phyloP scores from a whole-genome alignment of 2,888 invertebrate species.

The Sesia apiformis region DNA sequence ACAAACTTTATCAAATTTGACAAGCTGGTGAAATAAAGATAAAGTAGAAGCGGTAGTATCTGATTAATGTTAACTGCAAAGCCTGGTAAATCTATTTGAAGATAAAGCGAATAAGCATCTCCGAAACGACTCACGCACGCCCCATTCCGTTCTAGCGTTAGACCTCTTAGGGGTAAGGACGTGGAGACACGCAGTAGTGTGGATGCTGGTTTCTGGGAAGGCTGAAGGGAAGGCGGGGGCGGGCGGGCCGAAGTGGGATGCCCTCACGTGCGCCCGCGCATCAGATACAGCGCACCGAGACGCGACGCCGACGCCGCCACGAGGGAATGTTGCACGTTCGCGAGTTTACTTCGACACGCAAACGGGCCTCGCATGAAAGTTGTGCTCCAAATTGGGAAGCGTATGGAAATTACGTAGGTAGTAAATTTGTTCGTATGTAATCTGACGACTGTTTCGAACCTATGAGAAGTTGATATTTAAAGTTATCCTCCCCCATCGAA shows the following conservation, averaged over 20 bases:
- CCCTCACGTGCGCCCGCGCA: slow-evolving; percentile 57
- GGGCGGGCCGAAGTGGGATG: slow-evolving; percentile 21
- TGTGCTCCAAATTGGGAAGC: neutral
- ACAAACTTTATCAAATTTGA: too few relatives aligned
- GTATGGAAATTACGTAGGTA: neutral
- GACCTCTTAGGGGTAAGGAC: slow-evolving; percentile 20
- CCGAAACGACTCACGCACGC: slow-evolving; percentile 32
- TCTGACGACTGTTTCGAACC: too few relatives aligned
- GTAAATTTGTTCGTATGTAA: too few relatives aligned
- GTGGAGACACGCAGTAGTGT: slow-evolving; percentile 25
- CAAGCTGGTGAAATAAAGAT: too few relatives aligned
- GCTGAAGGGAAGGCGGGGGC: slow-evolving; percentile 11
- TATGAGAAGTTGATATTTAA: too few relatives aligned
- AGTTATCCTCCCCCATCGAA: too few relatives aligned
- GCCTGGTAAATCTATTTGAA: slow-evolving; percentile 4
- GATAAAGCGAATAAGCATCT: slow-evolving; percentile 10
- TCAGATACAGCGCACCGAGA: slow-evolving; percentile 32
- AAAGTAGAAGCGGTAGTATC: too few relatives aligned
- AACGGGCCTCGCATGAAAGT: slow-evolving; percentile 7
- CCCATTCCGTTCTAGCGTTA: slow-evolving; percentile 8
- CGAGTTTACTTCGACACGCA: slow-evolving; percentile 16
- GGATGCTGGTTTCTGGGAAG: neutral
- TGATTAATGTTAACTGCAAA: slow-evolving; percentile 1
- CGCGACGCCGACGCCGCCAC: slow-evolving; percentile 20
- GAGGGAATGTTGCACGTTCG: slow-evolving; percentile 32